These are phyloP conservation scores for Carpatolechia fugitivella DNA, from an alignment of 2,888 invertebrate species.

Conservation along the genomic window DNA sequence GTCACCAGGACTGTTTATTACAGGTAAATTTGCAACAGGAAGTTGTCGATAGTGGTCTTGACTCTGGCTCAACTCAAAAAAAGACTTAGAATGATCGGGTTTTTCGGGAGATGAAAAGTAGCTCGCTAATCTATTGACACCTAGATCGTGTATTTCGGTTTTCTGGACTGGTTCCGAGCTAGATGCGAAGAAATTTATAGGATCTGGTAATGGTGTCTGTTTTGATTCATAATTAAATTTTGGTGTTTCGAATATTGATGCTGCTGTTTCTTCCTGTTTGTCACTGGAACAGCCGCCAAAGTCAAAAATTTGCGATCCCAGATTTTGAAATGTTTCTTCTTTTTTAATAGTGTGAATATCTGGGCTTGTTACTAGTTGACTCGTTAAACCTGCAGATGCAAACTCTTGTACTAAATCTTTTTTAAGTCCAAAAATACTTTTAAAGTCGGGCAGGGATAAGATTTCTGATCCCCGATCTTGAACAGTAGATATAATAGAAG, in stretches of 20 bases:
- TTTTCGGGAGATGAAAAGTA: slow-evolving; percentile 59
- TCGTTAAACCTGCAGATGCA: neutral
- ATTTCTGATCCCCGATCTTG: neutral
- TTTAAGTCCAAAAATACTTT: slow-evolving; percentile 9
- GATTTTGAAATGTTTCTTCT: neutral
- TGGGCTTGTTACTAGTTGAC: neutral
- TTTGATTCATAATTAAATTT: neutral
- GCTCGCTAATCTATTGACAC: slow-evolving; percentile 61
- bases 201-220: slow-evolving; percentile 40
- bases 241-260: neutral
- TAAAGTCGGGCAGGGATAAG: slow-evolving; percentile 3
- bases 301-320: too few relatives aligned
- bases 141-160: slow-evolving; percentile 30
- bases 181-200: slow-evolving; percentile 51
- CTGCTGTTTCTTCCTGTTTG: too few relatives aligned
- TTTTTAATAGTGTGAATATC: neutral
- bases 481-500: neutral
- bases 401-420: neutral
- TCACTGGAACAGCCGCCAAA: too few relatives aligned
- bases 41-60: slow-evolving; percentile 66
- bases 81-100: slow-evolving; percentile 65
- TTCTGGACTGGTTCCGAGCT: slow-evolving; percentile 24
- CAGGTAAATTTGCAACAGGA: slow-evolving; percentile 7
- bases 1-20: neutral
- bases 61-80: slow-evolving; percentile 73